Evolutionary conservation across 2,797 vertebrate species (phyloP).

Genomic region (Ctenopoma multispine): DNA sequence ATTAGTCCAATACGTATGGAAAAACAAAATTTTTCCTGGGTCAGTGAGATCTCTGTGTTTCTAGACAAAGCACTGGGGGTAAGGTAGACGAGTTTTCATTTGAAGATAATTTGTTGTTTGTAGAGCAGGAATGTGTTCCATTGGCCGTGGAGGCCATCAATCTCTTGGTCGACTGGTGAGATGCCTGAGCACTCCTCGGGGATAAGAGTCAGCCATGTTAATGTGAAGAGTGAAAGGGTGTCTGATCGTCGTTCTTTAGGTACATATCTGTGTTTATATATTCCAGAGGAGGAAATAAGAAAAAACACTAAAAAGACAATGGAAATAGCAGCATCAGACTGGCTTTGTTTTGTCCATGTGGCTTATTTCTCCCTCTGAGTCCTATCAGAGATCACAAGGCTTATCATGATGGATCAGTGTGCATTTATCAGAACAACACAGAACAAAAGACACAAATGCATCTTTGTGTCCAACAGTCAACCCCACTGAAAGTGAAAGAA

Average conservation of each 20-base stretch:
- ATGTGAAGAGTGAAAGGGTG: constrained; percentile 34
- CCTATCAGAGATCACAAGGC: constrained; percentile 67
- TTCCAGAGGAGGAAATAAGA: constrained; percentile 22
- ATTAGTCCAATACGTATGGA: constrained; percentile 41
- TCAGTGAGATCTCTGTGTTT: constrained; percentile 85
- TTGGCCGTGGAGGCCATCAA: constrained; percentile 89
- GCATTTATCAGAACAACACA: constrained; percentile 59
- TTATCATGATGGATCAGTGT: constrained; percentile 78
- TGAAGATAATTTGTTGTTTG: constrained; percentile 90
- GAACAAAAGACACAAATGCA: constrained; percentile 45
- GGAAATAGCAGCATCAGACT: constrained; percentile 2
- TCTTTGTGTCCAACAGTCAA: constrained; percentile 33
- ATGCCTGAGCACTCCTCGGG: constrained; percentile 71
- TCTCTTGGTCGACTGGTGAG: constrained; percentile 76
- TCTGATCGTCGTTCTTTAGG: constrained; percentile 33
- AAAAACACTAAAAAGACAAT: not conserved
- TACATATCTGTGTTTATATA: constrained; percentile 17
- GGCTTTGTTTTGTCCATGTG: not conserved
- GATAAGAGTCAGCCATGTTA: constrained; percentile 52
- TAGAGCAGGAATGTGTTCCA: constrained; percentile 90
- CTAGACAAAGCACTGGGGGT: constrained; percentile 86
- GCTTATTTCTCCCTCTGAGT: constrained; percentile 53
- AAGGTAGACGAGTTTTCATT: constrained; percentile 86
- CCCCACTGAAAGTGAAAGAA: constrained; percentile 17
- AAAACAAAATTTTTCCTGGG: constrained; percentile 71